These are phyloP conservation scores for Melangyna quadrimaculata DNA, from an alignment of 2,888 invertebrate species.

Conservation along the genomic window DNA sequence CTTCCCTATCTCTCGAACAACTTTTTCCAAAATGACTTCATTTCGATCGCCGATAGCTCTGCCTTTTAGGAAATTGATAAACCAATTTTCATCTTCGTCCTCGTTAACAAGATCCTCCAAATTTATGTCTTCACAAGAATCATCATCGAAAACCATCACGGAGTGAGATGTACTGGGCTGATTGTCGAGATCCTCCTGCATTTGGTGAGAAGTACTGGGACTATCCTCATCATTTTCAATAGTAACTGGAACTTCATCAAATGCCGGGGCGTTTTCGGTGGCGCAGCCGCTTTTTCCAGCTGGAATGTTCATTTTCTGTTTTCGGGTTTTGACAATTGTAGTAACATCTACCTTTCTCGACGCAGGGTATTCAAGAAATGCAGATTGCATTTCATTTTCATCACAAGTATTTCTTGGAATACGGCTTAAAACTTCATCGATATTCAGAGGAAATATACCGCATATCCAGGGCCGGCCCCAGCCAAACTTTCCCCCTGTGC, in stretches of 20 bases:
- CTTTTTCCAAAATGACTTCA: no score
- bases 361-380: neutral
- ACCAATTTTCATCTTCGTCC: no score
- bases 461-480: neutral
- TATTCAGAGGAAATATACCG: constrained; percentile 13
- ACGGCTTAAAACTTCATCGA: neutral
- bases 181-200: neutral
- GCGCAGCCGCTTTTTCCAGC: constrained; percentile 22
- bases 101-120: neutral
- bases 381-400: neutral
- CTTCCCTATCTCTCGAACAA: no score
- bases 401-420: neutral
- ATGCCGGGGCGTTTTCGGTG: neutral
- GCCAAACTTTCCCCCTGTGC: no score
- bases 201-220: constrained; percentile 2
- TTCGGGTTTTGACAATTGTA: neutral
- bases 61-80: no score
- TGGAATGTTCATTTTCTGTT: constrained; percentile 11
- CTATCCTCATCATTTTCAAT: neutral
- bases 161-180: neutral
- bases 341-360: neutral
- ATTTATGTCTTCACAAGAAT: constrained; percentile 25
- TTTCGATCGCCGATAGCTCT: no score
- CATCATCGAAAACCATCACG: neutral
- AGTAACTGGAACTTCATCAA: neutral